Conservation (phyloP, 1,140 invertebrate genomes). For the Drosophila kohkoa region DNA sequence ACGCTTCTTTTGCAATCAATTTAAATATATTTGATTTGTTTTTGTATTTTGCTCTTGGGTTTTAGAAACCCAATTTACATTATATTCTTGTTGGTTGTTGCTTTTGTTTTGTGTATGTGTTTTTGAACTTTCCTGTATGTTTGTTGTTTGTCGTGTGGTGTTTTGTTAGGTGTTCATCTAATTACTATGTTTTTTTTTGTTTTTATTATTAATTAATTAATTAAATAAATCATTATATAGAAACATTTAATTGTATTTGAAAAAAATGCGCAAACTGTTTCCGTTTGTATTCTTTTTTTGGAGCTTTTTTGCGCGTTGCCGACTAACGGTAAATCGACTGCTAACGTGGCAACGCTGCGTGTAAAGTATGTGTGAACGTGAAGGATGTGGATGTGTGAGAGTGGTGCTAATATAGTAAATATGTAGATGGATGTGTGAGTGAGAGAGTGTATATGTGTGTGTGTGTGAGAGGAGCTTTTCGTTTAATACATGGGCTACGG, state of each 20-base stretch:
- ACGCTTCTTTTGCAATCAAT: slow-evolving; percentile 10
- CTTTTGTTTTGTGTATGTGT: slow-evolving; percentile 19
- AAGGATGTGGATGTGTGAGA: slow-evolving; percentile 14
- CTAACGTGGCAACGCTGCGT: slow-evolving; percentile 61
- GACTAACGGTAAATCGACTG: slow-evolving; percentile 70
- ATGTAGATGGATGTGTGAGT: slow-evolving; percentile 24
- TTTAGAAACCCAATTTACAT: slow-evolving; percentile 73
- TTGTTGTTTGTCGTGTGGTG: slow-evolving; percentile 42
- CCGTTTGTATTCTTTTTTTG: slow-evolving; percentile 14
- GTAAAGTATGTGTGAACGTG: slow-evolving; percentile 39
- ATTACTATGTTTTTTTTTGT: slow-evolving; percentile 70
- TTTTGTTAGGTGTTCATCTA: slow-evolving; percentile 53
- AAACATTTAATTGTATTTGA: slow-evolving; percentile 69
- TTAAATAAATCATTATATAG: slow-evolving; percentile 71
- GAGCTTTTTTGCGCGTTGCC: slow-evolving; percentile 46
- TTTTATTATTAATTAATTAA: slow-evolving; percentile 78
- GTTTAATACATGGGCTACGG: slow-evolving; percentile 66
- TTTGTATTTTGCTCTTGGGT: slow-evolving; percentile 38
- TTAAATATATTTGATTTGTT: slow-evolving; percentile 9
- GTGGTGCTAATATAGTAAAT: slow-evolving; percentile 18
- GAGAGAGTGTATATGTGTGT: slow-evolving; percentile 43
- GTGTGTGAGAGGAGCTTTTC: slow-evolving; percentile 57
- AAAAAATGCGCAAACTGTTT: slow-evolving; percentile 61
- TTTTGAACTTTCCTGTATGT: slow-evolving; percentile 54
- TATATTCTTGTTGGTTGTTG: slow-evolving; percentile 51